Evolutionary conservation across 2,888 invertebrate genomes (phyloP).

Genomic region (Tenthredo amoena): DNA sequence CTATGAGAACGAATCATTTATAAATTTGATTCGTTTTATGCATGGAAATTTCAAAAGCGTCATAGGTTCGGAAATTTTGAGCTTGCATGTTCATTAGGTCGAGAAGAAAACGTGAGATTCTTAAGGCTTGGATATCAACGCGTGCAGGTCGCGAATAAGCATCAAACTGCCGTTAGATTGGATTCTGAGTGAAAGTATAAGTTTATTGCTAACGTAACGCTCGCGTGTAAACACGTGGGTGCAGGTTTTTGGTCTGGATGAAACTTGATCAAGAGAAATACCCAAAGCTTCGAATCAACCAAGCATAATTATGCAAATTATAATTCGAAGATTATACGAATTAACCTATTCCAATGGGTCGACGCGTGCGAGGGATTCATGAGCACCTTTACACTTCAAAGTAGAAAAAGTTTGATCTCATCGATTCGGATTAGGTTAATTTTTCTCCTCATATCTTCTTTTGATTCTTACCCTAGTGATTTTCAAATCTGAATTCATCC

Average conservation of each 20-base stretch:
- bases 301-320: neutral
- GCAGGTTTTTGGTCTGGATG: neutral
- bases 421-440: neutral
- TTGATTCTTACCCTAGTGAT: neutral
- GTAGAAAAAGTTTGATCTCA: too few species aligned
- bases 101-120: neutral
- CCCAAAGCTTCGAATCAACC: neutral
- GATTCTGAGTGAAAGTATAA: constrained; percentile 2
- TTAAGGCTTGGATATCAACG: neutral
- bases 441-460: neutral
- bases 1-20: neutral
- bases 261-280: neutral
- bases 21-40: neutral
- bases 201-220: constrained; percentile 8
- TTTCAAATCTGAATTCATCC: neutral
- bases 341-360: neutral
- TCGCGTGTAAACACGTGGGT: neutral
- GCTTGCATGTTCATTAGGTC: too few species aligned
- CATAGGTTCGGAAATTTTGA: neutral
- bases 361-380: too few species aligned
- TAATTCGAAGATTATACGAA: neutral
- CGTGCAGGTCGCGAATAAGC: neutral
- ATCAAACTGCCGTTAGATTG: neutral
- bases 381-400: too few species aligned
- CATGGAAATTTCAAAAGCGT: neutral